Percentiles rank a stretch among this genome's conserved stretches.
Conservation (phyloP, 2,888 invertebrate species). For the Limnephilus marmoratus region DNA sequence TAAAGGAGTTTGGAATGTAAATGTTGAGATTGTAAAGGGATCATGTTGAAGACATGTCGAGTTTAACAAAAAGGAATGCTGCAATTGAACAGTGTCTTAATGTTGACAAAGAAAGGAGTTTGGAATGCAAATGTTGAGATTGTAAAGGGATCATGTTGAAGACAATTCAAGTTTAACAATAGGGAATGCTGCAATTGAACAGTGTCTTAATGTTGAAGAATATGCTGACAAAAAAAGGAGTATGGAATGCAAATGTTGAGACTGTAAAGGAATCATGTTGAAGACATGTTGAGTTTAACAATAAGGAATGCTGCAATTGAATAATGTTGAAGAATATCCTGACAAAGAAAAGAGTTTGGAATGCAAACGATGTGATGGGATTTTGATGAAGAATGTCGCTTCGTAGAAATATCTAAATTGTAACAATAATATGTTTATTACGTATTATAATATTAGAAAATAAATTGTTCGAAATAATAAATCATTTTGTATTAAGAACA, state of each 20-base stretch:
- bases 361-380: conserved; percentile 16
- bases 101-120: background rate
- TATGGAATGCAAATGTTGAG: background rate
- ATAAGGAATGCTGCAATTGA: no score
- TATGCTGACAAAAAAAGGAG: background rate
- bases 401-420: conserved; percentile 17
- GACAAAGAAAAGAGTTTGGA: background rate
- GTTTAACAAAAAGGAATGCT: background rate
- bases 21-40: background rate
- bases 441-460: conserved; percentile 28
- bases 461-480: conserved; percentile 43
- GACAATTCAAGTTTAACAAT: background rate
- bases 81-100: background rate
- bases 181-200: background rate
- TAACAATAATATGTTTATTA: conserved; percentile 24
- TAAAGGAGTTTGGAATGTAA: background rate
- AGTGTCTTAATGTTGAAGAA: background rate
- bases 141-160: background rate
- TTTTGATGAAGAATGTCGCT: background rate
- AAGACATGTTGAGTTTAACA: no score
- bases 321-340: background rate
- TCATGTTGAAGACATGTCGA: background rate
- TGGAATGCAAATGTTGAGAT: background rate
- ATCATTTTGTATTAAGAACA: conserved; percentile 18
- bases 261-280: no score